phyloP scores from a whole-genome alignment of 2,113 vertebrate species.

The Paramormyrops kingsleyae region DNA sequence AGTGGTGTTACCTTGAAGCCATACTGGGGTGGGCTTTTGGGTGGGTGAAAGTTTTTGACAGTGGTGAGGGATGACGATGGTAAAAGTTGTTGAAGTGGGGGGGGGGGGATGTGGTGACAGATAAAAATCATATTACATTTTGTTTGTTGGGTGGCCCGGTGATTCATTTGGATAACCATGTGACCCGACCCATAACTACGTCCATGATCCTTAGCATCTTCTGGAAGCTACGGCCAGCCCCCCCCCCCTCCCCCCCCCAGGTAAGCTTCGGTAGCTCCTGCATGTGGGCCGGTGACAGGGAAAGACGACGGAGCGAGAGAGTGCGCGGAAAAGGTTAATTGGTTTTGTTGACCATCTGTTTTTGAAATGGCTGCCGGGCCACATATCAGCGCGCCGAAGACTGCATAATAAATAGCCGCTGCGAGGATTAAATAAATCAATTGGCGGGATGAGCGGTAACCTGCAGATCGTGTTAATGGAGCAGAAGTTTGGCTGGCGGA shows the following conservation, averaged over 20 bases:
- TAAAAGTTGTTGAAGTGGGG: not conserved
- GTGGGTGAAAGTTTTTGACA: not conserved
- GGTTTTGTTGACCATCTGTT: slow-evolving; percentile 77
- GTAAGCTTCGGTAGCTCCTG: slow-evolving; percentile 52
- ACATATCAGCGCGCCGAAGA: slow-evolving; percentile 44
- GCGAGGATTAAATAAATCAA: slow-evolving; percentile 55
- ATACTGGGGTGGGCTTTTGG: not conserved
- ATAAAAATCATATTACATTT: not conserved
- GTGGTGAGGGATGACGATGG: not conserved
- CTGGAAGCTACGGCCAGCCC: slow-evolving; percentile 41
- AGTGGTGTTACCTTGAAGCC: not conserved
- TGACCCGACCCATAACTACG: not conserved
- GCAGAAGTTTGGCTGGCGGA: slow-evolving; percentile 42
- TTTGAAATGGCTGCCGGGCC: slow-evolving; percentile 39
- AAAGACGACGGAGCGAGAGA: slow-evolving; percentile 52
- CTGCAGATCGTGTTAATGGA: slow-evolving; percentile 57
- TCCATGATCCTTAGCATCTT: slow-evolving; percentile 37
- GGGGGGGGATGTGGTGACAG: not conserved
- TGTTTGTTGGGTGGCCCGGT: not conserved
- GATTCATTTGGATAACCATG: slow-evolving; percentile 27
- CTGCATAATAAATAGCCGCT: slow-evolving; percentile 54
- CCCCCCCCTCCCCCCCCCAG: slow-evolving; percentile 37
- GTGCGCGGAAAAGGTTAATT: slow-evolving; percentile 71
- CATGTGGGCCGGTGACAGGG: slow-evolving; percentile 35
- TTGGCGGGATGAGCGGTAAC: slow-evolving; percentile 52